Base-by-base conservation (phyloP, 1,140 invertebrate species). In the Galendromus occidentalis region DNA sequence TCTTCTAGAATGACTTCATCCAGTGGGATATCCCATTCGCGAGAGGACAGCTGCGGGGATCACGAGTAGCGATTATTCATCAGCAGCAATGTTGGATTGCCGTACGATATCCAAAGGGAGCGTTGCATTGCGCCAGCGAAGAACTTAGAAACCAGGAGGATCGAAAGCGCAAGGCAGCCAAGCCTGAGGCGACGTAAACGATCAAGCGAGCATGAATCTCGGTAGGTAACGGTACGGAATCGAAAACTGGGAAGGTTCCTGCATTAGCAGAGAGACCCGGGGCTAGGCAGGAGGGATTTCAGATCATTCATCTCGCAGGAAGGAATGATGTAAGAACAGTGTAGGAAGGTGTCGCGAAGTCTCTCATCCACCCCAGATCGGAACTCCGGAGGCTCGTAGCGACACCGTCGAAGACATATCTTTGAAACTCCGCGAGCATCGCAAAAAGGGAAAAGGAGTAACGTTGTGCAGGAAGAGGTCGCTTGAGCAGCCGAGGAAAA, bases 1-100 rank as follows among this genome's bases (percentile, higher is more conserved):
- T 95, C 91, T 51, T 84, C 83, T 72, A 94, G 82, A 69, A 84
- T 84, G 55, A 98, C 74, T 77, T 97, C 91, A 72, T 92, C 88
- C 78, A 84, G 95, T 51, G 92, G 91, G 76, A 98, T 97, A 77
- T 97, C 91, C 93, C 92, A 97, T 75, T 97, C 92, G 73, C 90
- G 83, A 77, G 93, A 84, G 5, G 90, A 94, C 68, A 95, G 69
- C 75, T 78, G 69, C 9, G 71, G 71, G 68, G 33, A 68, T 42
- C 66, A 66, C 66, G n/a, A 71, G n/a, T 47, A 33, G 42, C 47
- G 25, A 28, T 47, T 44, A 67, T 66, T 25, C 30, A 55, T 66
- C 69, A 66, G n/a, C 20, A 25, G 5, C 28, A 51, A 51, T 25
- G 22, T 30, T 18, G 4, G 7, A 4, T 30, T 64, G 29, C 18